Evolutionary conservation across 2,113 vertebrate genomes (phyloP).

Genomic region (Passer montanus): DNA sequence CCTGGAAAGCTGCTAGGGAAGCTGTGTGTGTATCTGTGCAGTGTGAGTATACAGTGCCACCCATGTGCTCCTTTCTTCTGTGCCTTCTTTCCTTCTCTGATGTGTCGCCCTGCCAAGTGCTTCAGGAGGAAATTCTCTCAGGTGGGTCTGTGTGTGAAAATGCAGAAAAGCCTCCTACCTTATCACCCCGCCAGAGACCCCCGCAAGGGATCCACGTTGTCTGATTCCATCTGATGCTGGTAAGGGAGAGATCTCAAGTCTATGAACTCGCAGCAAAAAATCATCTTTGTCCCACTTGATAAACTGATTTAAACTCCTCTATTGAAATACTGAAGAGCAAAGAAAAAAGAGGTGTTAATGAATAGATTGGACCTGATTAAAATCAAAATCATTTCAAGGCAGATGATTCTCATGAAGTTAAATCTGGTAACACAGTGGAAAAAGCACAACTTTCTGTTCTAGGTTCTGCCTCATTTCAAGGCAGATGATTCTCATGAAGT

Average conservation of each 20-base stretch:
- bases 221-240: neutral
- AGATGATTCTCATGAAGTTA: too few relatives aligned
- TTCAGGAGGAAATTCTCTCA: neutral
- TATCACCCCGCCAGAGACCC: neutral
- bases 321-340: neutral
- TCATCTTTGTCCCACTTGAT: neutral
- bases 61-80: neutral
- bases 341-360: neutral
- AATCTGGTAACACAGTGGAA: neutral
- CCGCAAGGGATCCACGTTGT: neutral
- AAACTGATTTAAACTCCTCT: neutral
- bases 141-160: neutral
- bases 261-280: neutral
- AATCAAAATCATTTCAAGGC: too few relatives aligned
- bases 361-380: neutral
- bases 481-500: neutral
- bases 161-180: neutral
- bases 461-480: neutral
- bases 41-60: neutral
- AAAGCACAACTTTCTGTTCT: neutral
- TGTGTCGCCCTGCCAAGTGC: neutral
- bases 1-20: neutral
- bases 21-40: neutral
- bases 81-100: neutral
- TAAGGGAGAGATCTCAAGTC: neutral